phyloP scores from a whole-genome alignment of 1,140 invertebrate species.

The Lepidurus packardi region DNA sequence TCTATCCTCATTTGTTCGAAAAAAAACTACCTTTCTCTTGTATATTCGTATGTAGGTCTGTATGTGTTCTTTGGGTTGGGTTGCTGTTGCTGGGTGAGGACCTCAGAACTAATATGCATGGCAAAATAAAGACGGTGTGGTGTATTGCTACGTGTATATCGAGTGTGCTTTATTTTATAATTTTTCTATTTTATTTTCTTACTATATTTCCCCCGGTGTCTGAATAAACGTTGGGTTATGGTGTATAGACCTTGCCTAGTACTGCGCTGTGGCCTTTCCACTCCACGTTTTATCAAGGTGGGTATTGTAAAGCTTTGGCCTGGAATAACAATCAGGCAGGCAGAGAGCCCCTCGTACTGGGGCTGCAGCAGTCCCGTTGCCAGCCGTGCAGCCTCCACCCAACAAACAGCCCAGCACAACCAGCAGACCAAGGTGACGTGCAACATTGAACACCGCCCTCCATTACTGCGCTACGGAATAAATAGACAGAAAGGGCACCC shows the following conservation, averaged over 20 bases:
- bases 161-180: not conserved
- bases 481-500: slow-evolving; percentile 11
- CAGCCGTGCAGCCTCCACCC: slow-evolving; percentile 11
- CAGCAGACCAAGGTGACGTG: slow-evolving; percentile 17
- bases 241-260: no score
- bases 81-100: slow-evolving; percentile 21
- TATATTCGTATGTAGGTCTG: not conserved
- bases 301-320: not conserved
- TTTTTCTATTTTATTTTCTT: not conserved
- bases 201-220: not conserved
- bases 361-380: not conserved
- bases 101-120: slow-evolving; percentile 4
- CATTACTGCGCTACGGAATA: slow-evolving; percentile 21
- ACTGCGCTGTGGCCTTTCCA: not conserved
- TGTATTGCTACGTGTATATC: not conserved
- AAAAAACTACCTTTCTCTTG: not conserved
- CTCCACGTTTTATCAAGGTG: slow-evolving; percentile 3
- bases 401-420: slow-evolving; percentile 10
- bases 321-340: slow-evolving; percentile 19
- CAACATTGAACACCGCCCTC: slow-evolving; percentile 20
- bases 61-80: slow-evolving; percentile 14
- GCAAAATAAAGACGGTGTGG: not conserved
- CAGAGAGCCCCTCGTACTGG: not conserved
- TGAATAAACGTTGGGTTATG: not conserved
- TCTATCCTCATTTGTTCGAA: not conserved